A percentile compares a stretch with the other conserved stretches of the same genome.
Evolutionary conservation across 2,113 vertebrate species (phyloP).

Genomic region (Scatophagus argus): DNA sequence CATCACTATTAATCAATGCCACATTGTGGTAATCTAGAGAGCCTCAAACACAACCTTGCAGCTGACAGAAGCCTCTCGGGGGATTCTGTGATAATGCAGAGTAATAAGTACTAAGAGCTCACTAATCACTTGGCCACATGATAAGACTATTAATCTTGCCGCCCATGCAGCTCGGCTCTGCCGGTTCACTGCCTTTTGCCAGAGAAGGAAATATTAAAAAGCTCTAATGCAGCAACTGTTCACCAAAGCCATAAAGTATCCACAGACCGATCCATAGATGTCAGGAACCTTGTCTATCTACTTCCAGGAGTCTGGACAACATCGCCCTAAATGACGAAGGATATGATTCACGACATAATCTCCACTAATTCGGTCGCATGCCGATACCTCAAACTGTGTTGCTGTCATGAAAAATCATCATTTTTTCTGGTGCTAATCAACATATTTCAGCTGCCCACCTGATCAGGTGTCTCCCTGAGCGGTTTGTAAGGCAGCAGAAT

Average conservation of each 20-base stretch:
- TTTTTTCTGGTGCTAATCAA: constrained; percentile 59
- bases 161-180: constrained; percentile 70
- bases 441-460: constrained; percentile 57
- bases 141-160: constrained; percentile 85
- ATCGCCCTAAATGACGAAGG: constrained; percentile 60
- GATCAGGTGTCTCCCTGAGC: constrained; percentile 51
- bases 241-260: constrained; percentile 71
- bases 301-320: constrained; percentile 62
- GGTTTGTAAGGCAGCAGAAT: constrained; percentile 29
- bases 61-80: constrained; percentile 81
- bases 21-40: constrained; percentile 73
- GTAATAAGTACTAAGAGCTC: constrained; percentile 86
- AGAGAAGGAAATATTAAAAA: constrained; percentile 74
- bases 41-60: constrained; percentile 76
- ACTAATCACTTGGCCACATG: constrained; percentile 85
- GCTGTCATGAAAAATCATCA: constrained; percentile 63
- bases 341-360: constrained; percentile 73
- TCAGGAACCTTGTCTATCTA: constrained; percentile 61
- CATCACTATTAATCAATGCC: constrained; percentile 78
- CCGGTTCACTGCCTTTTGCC: constrained; percentile 69
- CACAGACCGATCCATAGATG: constrained; percentile 70
- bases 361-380: constrained; percentile 55
- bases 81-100: constrained; percentile 83
- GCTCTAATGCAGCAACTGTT: constrained; percentile 65
- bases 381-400: constrained; percentile 48